These are phyloP conservation scores for Enteromius argenteus DNA, from an alignment of 2,797 vertebrate genomes.

Conservation along the genomic window DNA sequence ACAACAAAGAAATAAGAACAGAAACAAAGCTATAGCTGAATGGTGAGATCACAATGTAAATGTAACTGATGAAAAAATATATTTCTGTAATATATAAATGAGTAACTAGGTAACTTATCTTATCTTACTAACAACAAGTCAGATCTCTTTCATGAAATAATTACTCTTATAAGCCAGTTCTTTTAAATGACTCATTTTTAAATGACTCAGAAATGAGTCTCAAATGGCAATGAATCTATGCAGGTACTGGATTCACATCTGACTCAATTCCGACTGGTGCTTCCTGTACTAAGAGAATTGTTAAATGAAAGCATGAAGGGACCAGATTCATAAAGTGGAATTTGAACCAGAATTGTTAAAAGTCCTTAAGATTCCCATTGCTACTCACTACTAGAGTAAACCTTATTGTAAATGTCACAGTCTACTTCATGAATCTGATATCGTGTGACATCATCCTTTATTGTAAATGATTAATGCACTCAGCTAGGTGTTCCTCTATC, in stretches of 20 bases:
- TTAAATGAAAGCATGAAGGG: not conserved
- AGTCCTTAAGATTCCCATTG: not conserved
- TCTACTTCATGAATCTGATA: constrained; percentile 44
- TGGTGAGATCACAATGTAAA: not conserved
- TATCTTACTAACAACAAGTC: not conserved
- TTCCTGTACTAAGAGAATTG: not conserved
- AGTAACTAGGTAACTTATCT: not conserved
- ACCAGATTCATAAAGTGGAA: not conserved
- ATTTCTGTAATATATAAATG: not conserved
- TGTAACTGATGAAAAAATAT: not conserved
- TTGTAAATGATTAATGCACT: constrained; percentile 41
- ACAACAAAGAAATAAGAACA: not conserved
- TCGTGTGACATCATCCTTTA: constrained; percentile 28
- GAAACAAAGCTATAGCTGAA: not conserved
- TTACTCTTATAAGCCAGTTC: not conserved
- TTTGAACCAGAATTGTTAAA: not conserved
- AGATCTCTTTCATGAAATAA: not conserved
- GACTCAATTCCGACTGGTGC: not conserved
- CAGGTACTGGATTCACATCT: constrained; percentile 10
- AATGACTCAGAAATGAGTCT: constrained; percentile 11
- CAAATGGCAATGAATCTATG: not conserved
- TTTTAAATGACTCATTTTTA: constrained; percentile 16
- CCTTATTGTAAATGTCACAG: constrained; percentile 42
- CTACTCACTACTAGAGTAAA: constrained; percentile 13
- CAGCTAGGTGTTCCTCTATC: not conserved